Base-by-base conservation (phyloP, 2,797 vertebrate species). In the Oreortyx pictus region DNA sequence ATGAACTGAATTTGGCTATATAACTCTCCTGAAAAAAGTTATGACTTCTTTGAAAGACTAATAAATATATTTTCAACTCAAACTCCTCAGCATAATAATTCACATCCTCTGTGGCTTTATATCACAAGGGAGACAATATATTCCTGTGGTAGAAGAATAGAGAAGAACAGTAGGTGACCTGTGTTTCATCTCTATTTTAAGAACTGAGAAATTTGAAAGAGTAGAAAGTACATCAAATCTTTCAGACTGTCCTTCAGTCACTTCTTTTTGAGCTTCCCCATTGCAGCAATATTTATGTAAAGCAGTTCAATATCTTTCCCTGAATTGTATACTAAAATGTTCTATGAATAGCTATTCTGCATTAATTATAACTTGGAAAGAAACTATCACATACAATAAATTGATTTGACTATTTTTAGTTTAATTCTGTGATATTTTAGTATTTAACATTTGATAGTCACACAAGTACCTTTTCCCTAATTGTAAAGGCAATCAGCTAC, bases 331-430 rank as follows among this genome's bases (percentile, higher is more conserved):
- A 31, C 13, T 24, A 62, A 54, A 17, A 33, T 65, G 37, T 84
- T 54, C 75, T 41, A 76, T 29, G 43, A 47, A 33, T 89, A 44
- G 67, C 56, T 70, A 41, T 83, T 91, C 70, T 60, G n/a, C 67
- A 79, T 91, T 88, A 79, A 90, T 90, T 82, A 76, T 54, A 74
- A 82, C 82, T 92, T 86, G 82, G 41, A 86, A 88, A 91, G 64
- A 70, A 91, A 83, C 27, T n/a, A 47, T 76, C 71, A 72, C 27
- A 73, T 17, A 43, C 4, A 13, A 8, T 91, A 82, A 61, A 11
- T 64, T 71, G 37, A 61, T 67, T 60, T 20, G 73, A 65, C 47
- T 88, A 90, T 86, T 76, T 93, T 89, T 80, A 74, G 68, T 71
- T 80, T 64, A 6, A 1, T 71, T 71, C 61, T 88, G 61, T 41